Percentiles rank a stretch among this genome's conserved stretches.
phyloP scores from a whole-genome alignment of 2,113 vertebrate species.

The Coturnix japonica region DNA sequence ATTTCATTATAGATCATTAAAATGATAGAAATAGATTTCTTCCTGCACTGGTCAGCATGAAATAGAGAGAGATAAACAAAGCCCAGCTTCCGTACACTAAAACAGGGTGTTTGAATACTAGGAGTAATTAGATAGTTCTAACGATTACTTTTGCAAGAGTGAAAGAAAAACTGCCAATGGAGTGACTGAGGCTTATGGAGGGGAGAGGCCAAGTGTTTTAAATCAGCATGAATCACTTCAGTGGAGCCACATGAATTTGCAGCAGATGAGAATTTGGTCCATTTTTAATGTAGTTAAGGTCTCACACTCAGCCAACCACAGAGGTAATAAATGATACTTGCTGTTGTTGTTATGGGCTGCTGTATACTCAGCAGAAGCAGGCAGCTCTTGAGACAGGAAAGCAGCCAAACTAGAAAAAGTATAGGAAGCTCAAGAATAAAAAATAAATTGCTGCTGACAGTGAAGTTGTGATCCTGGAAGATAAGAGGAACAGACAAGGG shows the following conservation, averaged over 20 bases:
- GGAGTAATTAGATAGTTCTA: not conserved
- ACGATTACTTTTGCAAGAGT: not conserved
- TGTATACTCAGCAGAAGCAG: not conserved
- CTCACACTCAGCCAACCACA: not conserved
- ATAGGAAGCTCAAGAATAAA: not conserved
- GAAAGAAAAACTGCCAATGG: not conserved
- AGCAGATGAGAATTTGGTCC: not conserved
- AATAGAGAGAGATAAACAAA: not conserved
- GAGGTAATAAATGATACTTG: constrained; percentile 16
- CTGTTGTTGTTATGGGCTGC: not conserved
- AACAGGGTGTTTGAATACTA: not conserved
- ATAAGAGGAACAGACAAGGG: not conserved
- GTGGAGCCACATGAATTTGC: constrained; percentile 14
- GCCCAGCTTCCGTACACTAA: not conserved
- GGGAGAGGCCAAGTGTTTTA: constrained; percentile 34
- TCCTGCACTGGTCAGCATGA: not conserved
- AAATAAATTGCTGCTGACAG: not conserved
- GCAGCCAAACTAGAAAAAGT: not conserved
- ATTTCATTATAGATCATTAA: not conserved
- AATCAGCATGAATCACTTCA: constrained; percentile 13
- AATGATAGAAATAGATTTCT: not conserved
- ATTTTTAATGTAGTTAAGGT: constrained; percentile 10
- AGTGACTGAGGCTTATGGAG: not conserved
- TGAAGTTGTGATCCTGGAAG: not conserved
- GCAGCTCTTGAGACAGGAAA: not conserved